These are phyloP conservation scores for Beaufortia kweichowensis DNA, from an alignment of 2,113 vertebrate species.

Conservation along the genomic window DNA sequence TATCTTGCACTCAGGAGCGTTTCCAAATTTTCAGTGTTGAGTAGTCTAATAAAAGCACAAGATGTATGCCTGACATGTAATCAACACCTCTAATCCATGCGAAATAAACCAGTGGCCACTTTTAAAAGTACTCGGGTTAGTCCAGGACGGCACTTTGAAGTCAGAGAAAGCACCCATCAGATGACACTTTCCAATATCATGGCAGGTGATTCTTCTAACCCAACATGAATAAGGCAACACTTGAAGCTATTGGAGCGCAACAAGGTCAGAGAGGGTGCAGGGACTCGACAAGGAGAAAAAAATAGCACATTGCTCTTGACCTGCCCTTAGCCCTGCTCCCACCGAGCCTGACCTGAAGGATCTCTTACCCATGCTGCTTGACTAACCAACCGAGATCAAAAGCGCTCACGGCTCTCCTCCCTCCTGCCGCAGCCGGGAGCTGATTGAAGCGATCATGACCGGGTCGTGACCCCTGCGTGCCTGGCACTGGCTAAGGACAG, in stretches of 20 bases:
- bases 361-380: conserved; percentile 50
- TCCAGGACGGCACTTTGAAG: too few species aligned
- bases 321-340: conserved; percentile 45
- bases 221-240: background rate
- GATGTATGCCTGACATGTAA: too few species aligned
- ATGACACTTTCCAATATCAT: background rate
- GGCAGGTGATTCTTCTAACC: background rate
- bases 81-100: too few species aligned
- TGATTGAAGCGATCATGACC: conserved; percentile 55
- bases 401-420: conserved; percentile 36
- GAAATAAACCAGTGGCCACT: too few species aligned
- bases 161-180: background rate
- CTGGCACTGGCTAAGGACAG: conserved; percentile 45
- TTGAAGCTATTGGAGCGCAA: conserved; percentile 21
- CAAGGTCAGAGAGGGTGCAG: conserved; percentile 27
- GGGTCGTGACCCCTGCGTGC: conserved; percentile 54
- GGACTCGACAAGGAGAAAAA: conserved; percentile 45
- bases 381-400: conserved; percentile 55
- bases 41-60: too few species aligned
- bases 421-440: conserved; percentile 41
- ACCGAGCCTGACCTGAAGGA: conserved; percentile 44
- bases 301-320: conserved; percentile 55
- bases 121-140: too few species aligned
- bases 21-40: background rate
- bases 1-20: too few species aligned